A percentile compares a stretch with the other conserved stretches of the same genome.
phyloP scores from a whole-genome alignment of 1,140 invertebrate genomes.

The Drosophila elegans region DNA sequence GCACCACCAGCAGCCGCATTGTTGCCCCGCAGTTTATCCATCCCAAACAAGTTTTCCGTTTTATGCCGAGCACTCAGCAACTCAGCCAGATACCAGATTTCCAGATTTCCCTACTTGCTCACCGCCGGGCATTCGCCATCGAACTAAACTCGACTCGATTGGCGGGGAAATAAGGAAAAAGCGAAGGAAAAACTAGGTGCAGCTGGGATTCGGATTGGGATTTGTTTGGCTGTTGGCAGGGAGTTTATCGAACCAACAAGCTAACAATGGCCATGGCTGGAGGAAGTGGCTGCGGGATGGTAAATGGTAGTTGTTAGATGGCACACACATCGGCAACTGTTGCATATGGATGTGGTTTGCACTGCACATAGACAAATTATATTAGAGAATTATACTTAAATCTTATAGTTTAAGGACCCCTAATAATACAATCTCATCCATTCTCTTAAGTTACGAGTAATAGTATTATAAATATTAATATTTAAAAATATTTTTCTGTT shows the following conservation, averaged over 20 bases:
- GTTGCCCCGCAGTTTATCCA: constrained; percentile 68
- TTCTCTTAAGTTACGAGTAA: no score
- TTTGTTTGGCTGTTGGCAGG: constrained; percentile 49
- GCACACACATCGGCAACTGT: constrained; percentile 31
- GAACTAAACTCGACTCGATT: constrained; percentile 43
- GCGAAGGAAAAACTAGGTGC: constrained; percentile 9
- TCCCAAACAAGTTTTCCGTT: constrained; percentile 77
- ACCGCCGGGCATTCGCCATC: constrained; percentile 60
- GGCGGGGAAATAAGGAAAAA: not conserved
- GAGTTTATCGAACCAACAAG: constrained; percentile 75
- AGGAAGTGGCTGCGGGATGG: constrained; percentile 25
- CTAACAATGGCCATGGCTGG: constrained; percentile 37
- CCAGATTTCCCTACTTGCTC: constrained; percentile 39
- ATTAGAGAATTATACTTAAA: not conserved
- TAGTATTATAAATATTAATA: no score
- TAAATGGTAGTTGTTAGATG: not conserved
- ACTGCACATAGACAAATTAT: not conserved
- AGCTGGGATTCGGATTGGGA: constrained; percentile 43
- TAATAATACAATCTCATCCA: no score
- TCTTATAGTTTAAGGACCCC: no score
- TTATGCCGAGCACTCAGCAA: constrained; percentile 58
- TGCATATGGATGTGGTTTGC: constrained; percentile 32
- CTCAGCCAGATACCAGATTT: constrained; percentile 31
- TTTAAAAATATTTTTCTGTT: no score
- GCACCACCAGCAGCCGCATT: constrained; percentile 8